Percentiles rank a stretch among this genome's conserved stretches.
Evolutionary conservation across 2,888 invertebrate species (phyloP).

Genomic region (Plagiodera versicolora): DNA sequence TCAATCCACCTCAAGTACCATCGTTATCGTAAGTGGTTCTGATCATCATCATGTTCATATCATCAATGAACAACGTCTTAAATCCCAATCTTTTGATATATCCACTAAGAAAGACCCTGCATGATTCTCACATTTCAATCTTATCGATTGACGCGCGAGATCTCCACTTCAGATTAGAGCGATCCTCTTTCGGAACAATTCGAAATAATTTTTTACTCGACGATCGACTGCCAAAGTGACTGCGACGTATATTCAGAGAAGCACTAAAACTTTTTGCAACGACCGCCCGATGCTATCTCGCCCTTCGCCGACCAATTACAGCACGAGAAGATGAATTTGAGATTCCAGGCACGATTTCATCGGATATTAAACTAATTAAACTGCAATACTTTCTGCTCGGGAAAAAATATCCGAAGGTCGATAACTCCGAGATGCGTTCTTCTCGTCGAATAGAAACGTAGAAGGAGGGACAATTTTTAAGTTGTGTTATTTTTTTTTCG

Average conservation of each 20-base stretch:
- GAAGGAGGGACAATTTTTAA: no score
- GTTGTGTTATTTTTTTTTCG: no score
- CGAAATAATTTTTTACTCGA: no score
- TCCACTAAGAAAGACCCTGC: background rate
- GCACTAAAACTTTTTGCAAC: background rate
- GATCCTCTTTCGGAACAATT: no score
- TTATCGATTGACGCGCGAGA: no score
- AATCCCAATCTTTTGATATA: background rate
- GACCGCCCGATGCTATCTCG: background rate
- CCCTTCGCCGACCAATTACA: background rate
- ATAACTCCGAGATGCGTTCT: background rate
- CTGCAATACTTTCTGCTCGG: background rate
- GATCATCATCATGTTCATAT: no score
- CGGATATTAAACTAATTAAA: slow-evolving; percentile 1
- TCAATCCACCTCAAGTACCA: no score
- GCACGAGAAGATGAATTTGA: background rate
- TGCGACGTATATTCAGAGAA: background rate
- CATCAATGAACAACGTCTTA: no score
- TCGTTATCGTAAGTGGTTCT: no score
- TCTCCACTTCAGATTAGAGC: no score
- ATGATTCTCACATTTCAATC: background rate
- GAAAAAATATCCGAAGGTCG: background rate
- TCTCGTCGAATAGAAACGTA: background rate
- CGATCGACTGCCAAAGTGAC: background rate
- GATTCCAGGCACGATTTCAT: background rate